A percentile compares a stretch with the other conserved stretches of the same genome.
Evolutionary conservation across 1,140 invertebrate genomes (phyloP).

Genomic region (Bombus vancouverensis): DNA sequence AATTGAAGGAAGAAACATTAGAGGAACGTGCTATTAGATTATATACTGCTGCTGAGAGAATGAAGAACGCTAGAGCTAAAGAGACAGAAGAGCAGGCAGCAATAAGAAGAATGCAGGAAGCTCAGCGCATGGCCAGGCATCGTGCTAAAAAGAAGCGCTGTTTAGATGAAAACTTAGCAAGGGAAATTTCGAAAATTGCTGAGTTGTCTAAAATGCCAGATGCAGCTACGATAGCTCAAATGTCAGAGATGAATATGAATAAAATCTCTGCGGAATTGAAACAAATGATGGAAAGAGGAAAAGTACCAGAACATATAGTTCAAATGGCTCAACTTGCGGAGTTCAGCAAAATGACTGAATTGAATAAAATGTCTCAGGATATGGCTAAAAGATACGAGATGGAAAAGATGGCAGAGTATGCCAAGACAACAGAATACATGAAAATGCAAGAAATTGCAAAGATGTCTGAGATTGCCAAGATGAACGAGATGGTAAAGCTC

Average conservation of each 20-base stretch:
- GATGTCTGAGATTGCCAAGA: conserved; percentile 79
- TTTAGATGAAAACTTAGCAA: conserved; percentile 79
- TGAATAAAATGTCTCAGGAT: conserved; percentile 80
- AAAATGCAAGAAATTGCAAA: conserved; percentile 80
- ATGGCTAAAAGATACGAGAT: conserved; percentile 81
- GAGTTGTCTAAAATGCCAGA: conserved; percentile 81
- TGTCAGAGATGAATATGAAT: conserved; percentile 82
- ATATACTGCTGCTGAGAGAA: conserved; percentile 75
- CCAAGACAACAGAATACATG: conserved; percentile 79
- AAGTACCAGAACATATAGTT: conserved; percentile 81
- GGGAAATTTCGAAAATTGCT: conserved; percentile 81
- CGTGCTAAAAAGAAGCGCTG: conserved; percentile 81
- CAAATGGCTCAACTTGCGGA: conserved; percentile 82
- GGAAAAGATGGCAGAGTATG: conserved; percentile 81
- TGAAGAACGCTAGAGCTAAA: conserved; percentile 80
- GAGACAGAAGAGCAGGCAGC: conserved; percentile 80
- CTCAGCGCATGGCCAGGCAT: conserved; percentile 80
- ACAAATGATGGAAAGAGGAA: conserved; percentile 82
- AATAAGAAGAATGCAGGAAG: conserved; percentile 80
- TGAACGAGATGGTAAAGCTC: conserved; percentile 81
- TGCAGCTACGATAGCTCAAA: conserved; percentile 78
- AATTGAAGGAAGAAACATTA: conserved; percentile 76
- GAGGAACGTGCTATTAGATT: conserved; percentile 78
- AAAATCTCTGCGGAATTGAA: conserved; percentile 81
- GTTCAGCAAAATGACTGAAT: conserved; percentile 80